Evolutionary conservation across 1,140 invertebrate genomes (phyloP).

Genomic region (Papilio glaucus): DNA sequence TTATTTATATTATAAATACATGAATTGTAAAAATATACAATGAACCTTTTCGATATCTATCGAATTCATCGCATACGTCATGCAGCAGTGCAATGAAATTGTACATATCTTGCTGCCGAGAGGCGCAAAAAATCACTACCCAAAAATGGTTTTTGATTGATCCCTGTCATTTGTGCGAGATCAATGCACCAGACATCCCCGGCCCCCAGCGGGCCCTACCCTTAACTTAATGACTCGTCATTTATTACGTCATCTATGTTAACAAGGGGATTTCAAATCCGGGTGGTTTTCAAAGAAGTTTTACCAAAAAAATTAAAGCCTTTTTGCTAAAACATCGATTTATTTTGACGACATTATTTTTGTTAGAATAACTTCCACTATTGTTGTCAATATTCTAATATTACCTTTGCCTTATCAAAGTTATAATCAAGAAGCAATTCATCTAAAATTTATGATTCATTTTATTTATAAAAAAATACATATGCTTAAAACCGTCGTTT

Average conservation of each 20-base stretch:
- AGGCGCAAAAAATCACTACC: slow-evolving; percentile 35
- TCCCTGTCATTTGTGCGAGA: slow-evolving; percentile 60
- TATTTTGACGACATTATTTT: slow-evolving; percentile 17
- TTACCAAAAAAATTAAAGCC: slow-evolving; percentile 34
- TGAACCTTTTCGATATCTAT: not conserved
- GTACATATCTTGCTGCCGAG: not conserved
- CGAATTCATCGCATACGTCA: not conserved
- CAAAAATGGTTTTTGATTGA: slow-evolving; percentile 57
- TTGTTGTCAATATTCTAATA: slow-evolving; percentile 8
- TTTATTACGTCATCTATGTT: slow-evolving; percentile 51
- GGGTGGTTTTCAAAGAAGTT: slow-evolving; percentile 54
- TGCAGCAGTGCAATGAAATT: slow-evolving; percentile 9
- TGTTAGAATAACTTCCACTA: not conserved
- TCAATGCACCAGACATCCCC: slow-evolving; percentile 37
- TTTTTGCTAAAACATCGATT: slow-evolving; percentile 22
- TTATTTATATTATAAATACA: too few species aligned
- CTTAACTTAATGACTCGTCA: slow-evolving; percentile 54
- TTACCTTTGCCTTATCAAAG: not conserved
- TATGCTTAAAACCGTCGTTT: too few species aligned
- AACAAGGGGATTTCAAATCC: slow-evolving; percentile 38
- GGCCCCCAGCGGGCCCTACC: slow-evolving; percentile 37
- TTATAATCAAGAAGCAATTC: not conserved
- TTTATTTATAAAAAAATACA: not conserved
- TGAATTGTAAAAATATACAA: slow-evolving; percentile 1
- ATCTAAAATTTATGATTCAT: not conserved